A percentile compares a stretch with the other conserved stretches of the same genome.
These are phyloP conservation scores for Kryptolebias marmoratus DNA, from an alignment of 2,113 vertebrate genomes.

Conservation along the genomic window DNA sequence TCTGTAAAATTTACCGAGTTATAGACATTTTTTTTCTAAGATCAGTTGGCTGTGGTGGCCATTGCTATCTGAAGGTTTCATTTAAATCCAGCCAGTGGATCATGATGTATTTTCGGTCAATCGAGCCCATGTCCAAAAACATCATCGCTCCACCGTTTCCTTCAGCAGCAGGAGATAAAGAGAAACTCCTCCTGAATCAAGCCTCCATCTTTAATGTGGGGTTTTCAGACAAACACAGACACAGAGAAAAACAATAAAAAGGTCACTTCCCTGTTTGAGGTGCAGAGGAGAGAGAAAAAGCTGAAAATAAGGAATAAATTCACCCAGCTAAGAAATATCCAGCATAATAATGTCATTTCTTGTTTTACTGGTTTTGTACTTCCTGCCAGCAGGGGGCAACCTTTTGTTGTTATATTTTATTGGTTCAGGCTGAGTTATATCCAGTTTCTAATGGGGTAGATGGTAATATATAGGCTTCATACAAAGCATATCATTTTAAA, in stretches of 20 bases:
- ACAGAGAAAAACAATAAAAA: slow-evolving; percentile 25
- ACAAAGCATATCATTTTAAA: slow-evolving; percentile 5
- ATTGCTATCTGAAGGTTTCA: too few relatives aligned
- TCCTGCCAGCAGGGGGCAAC: slow-evolving; percentile 71
- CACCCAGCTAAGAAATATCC: slow-evolving; percentile 6
- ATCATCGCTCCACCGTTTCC: too few relatives aligned
- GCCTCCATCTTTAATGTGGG: too few relatives aligned
- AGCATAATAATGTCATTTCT: slow-evolving; percentile 6
- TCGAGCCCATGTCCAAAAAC: too few relatives aligned
- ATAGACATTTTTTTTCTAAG: too few relatives aligned
- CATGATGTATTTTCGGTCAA: too few relatives aligned
- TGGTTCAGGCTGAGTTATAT: slow-evolving; percentile 6
- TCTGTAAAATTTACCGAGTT: too few relatives aligned
- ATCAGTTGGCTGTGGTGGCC: too few relatives aligned
- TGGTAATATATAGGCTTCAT: slow-evolving; percentile 15
- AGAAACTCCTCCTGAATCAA: too few relatives aligned
- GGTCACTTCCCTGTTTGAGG: slow-evolving; percentile 65
- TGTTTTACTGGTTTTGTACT: slow-evolving; percentile 29
- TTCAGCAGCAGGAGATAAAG: too few relatives aligned
- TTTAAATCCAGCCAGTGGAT: too few relatives aligned
- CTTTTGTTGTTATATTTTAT: slow-evolving; percentile 55
- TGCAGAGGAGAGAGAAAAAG: background rate
- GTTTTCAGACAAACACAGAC: too few relatives aligned
- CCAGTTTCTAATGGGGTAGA: background rate
- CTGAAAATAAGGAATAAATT: background rate